phyloP scores from a whole-genome alignment of 1,140 invertebrate genomes.

The Dreissena rostriformis region DNA sequence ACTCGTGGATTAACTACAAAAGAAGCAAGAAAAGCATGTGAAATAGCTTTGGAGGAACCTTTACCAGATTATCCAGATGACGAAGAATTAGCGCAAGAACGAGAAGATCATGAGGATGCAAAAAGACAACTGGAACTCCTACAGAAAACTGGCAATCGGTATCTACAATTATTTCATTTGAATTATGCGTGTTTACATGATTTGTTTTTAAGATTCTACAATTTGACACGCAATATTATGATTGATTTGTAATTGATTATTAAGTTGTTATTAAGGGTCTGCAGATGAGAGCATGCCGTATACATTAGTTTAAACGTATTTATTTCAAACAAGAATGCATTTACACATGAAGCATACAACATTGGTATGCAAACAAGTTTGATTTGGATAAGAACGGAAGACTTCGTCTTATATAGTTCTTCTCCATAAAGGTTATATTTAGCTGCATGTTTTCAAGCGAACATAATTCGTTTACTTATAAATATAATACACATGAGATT shows the following conservation, averaged over 20 bases:
- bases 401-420: too few species aligned
- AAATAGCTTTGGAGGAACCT: slow-evolving; percentile 2
- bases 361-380: too few species aligned
- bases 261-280: too few species aligned
- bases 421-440: too few species aligned
- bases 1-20: not conserved
- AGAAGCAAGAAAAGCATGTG: slow-evolving; percentile 21
- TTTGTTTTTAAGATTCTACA: not conserved
- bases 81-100: slow-evolving; percentile 8
- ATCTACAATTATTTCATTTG: slow-evolving; percentile 3
- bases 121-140: not conserved
- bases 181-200: not conserved
- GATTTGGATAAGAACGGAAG: too few species aligned
- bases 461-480: too few species aligned
- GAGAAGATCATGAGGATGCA: slow-evolving; percentile 2
- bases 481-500: too few species aligned
- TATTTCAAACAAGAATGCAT: too few species aligned
- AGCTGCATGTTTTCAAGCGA: too few species aligned
- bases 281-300: too few species aligned
- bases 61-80: slow-evolving; percentile 28
- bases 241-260: slow-evolving; percentile 1
- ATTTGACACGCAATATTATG: not conserved
- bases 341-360: too few species aligned
- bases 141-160: slow-evolving; percentile 23
- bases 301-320: too few species aligned